phyloP scores from a whole-genome alignment of 2,888 invertebrate genomes.

The Polylopha cassiicola region DNA sequence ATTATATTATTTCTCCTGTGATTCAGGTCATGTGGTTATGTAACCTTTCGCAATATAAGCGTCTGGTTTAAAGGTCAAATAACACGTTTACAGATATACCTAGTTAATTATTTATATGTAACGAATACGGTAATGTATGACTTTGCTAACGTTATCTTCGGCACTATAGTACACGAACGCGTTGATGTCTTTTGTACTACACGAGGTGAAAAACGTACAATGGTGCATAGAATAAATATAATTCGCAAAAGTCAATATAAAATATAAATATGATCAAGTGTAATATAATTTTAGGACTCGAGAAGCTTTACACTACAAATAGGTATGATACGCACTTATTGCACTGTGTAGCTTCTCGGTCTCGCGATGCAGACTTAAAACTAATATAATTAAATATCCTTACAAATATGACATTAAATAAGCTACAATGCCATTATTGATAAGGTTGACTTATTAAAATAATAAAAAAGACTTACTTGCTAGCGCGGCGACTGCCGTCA shows the following conservation, averaged over 20 bases:
- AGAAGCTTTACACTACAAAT: conserved; percentile 11
- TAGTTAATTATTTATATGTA: too few relatives aligned
- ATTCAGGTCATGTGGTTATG: conserved; percentile 12
- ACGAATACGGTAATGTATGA: too few relatives aligned
- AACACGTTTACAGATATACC: conserved; percentile 17
- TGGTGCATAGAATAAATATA: conserved; percentile 8
- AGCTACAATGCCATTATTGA: too few relatives aligned
- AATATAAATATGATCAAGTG: conserved; percentile 9
- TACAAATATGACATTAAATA: too few relatives aligned
- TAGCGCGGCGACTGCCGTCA: conserved; percentile 63
- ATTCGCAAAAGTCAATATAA: conserved; percentile 18
- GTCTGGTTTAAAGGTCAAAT: conserved; percentile 12
- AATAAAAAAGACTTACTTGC: conserved; percentile 59
- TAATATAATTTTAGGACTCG: conserved; percentile 1
- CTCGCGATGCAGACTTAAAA: conserved; percentile 12
- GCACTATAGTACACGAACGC: conserved; percentile 20
- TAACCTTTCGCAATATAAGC: conserved; percentile 14
- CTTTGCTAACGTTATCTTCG: neutral
- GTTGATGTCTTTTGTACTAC: conserved; percentile 48
- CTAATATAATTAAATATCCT: neutral
- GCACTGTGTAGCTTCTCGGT: conserved; percentile 8
- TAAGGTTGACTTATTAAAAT: neutral
- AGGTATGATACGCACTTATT: neutral
- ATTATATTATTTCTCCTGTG: neutral
- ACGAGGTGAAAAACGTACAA: too few relatives aligned